Percentiles rank a stretch among this genome's conserved stretches.
Conservation (phyloP, 2,113 vertebrate species). For the Melospiza georgiana region DNA sequence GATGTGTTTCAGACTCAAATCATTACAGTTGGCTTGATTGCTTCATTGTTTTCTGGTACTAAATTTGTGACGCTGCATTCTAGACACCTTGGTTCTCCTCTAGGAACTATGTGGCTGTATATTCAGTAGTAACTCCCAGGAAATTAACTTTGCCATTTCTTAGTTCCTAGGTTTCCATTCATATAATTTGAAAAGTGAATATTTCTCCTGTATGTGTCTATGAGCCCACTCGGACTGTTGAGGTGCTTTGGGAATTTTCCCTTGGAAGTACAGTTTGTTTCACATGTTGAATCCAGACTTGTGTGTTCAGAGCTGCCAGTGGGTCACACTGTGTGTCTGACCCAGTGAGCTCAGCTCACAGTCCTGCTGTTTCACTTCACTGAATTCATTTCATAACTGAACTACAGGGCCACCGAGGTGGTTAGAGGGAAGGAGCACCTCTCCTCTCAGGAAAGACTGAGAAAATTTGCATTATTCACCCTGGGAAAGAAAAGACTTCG, state of each 20-base stretch:
- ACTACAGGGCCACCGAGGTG: not conserved
- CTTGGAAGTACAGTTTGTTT: not conserved
- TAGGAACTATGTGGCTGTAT: not conserved
- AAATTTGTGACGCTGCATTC: not conserved
- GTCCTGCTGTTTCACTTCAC: not conserved
- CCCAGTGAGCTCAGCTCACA: not conserved
- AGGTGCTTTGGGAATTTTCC: not conserved
- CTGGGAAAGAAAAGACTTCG: not conserved
- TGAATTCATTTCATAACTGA: not conserved
- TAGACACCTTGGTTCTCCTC: not conserved
- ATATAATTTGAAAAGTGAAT: not conserved
- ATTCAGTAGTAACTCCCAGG: not conserved
- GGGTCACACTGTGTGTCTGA: not conserved
- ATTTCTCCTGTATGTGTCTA: rapidly evolving
- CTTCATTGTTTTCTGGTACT: not conserved
- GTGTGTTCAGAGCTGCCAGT: not conserved
- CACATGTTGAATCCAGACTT: rapidly evolving
- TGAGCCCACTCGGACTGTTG: not conserved
- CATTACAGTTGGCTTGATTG: not conserved
- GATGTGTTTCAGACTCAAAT: not conserved
- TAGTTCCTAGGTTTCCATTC: not conserved
- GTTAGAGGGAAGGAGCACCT: not conserved
- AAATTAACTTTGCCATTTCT: not conserved
- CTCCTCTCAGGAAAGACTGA: not conserved
- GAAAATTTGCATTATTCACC: not conserved